A percentile compares a stretch with the other conserved stretches of the same genome.
These are phyloP conservation scores for Nysson spinosus DNA, from an alignment of 2,888 invertebrate species.

Conservation along the genomic window DNA sequence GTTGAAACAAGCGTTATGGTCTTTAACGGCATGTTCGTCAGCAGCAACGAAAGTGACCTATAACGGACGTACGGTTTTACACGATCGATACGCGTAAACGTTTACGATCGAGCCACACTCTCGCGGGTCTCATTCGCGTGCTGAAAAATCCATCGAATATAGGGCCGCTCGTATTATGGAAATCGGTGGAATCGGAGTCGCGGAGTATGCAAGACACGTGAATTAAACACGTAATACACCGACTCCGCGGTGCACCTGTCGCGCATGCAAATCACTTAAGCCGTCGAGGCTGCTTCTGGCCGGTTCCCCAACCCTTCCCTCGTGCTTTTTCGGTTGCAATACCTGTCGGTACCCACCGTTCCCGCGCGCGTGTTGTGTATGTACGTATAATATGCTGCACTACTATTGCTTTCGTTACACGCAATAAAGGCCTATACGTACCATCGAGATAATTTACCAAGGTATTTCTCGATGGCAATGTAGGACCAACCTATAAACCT, in stretches of 20 bases:
- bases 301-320: no score
- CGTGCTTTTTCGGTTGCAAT: constrained; percentile 53
- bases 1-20: no score
- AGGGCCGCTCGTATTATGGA: constrained; percentile 54
- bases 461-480: constrained; percentile 39
- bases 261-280: constrained; percentile 69
- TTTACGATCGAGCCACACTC: no score
- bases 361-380: neutral
- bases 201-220: constrained; percentile 68
- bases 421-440: constrained; percentile 1
- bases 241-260: constrained; percentile 65
- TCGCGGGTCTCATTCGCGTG: constrained; percentile 30
- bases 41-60: neutral
- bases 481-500: no score
- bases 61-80: neutral
- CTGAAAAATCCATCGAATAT: constrained; percentile 45
- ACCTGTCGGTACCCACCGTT: constrained; percentile 15
- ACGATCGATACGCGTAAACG: constrained; percentile 39
- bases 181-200: constrained; percentile 56
- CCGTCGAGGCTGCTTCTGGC: constrained; percentile 48
- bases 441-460: constrained; percentile 27
- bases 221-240: constrained; percentile 72
- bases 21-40: no score
- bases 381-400: neutral
- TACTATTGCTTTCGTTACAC: constrained; percentile 16